Evolutionary conservation across 2,888 invertebrate genomes (phyloP).

Genomic region (Heliconius aoede): DNA sequence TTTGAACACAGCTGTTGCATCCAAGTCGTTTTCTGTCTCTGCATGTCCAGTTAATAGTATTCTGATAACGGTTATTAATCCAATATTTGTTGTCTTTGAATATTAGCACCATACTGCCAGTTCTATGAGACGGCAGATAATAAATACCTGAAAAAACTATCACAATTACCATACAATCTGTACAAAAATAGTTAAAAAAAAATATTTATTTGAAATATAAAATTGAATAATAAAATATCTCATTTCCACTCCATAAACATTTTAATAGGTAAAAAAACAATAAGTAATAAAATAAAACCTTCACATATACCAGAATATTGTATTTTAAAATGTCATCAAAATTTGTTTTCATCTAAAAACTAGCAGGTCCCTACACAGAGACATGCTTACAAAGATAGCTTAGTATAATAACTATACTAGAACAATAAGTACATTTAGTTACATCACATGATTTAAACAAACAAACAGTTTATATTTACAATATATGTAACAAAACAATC

Average conservation of each 20-base stretch:
- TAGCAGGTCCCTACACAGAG: constrained; percentile 78
- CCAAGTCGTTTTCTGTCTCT: constrained; percentile 75
- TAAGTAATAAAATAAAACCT: constrained; percentile 36
- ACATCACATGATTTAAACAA: constrained; percentile 64
- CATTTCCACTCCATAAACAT: neutral
- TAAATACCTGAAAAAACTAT: constrained; percentile 71
- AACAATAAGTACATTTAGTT: constrained; percentile 62
- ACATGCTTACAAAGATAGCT: constrained; percentile 65
- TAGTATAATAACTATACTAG: constrained; percentile 47
- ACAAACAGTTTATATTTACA: constrained; percentile 51
- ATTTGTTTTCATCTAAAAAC: constrained; percentile 61
- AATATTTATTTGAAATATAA: constrained; percentile 31
- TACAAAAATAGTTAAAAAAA: constrained; percentile 9
- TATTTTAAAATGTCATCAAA: constrained; percentile 74
- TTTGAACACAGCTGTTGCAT: constrained; percentile 77
- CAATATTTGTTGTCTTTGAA: constrained; percentile 80
- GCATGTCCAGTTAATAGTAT: constrained; percentile 80
- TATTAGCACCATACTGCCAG: constrained; percentile 79
- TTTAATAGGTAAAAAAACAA: constrained; percentile 36
- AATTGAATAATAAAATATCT: neutral
- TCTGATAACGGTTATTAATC: constrained; percentile 80
- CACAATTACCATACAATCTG: constrained; percentile 42
- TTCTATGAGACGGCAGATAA: constrained; percentile 78
- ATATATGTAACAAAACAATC: constrained; percentile 42
- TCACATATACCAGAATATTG: constrained; percentile 69